phyloP scores from a whole-genome alignment of 1,140 invertebrate genomes.

The Tetragonula clypearis region DNA sequence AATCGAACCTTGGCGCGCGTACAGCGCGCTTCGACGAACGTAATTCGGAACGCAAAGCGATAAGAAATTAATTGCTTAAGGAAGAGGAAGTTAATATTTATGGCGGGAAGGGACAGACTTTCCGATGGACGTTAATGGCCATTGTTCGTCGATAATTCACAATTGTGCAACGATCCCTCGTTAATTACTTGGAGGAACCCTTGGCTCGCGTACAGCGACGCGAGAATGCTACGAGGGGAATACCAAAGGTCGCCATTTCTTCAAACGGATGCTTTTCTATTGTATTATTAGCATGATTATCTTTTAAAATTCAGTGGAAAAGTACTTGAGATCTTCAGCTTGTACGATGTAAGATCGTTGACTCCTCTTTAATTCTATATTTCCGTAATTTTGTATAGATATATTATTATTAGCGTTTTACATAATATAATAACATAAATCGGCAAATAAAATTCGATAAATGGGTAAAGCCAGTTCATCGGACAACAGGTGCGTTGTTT shows the following conservation, averaged over 20 bases:
- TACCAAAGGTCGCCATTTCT: slow-evolving; percentile 38
- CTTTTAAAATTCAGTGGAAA: not conserved
- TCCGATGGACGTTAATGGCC: not conserved
- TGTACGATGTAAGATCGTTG: not conserved
- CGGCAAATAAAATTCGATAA: not conserved
- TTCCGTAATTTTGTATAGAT: not conserved
- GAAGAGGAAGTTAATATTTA: not conserved
- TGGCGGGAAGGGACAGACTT: not conserved
- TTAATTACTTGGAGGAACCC: slow-evolving; percentile 21
- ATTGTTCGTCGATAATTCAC: slow-evolving; percentile 25
- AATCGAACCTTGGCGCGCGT: slow-evolving; percentile 41
- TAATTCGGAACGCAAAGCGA: not conserved
- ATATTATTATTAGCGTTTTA: too few relatives aligned
- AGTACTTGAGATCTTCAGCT: not conserved
- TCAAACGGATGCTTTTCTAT: not conserved
- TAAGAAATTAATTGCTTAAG: not conserved
- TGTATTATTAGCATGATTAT: not conserved
- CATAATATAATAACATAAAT: not conserved
- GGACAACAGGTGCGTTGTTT: slow-evolving; percentile 38
- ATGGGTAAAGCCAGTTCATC: not conserved
- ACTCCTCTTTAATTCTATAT: not conserved
- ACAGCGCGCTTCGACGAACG: slow-evolving; percentile 6
- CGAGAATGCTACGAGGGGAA: not conserved
- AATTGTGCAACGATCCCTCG: slow-evolving; percentile 24
- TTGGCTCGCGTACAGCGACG: slow-evolving; percentile 18